A percentile compares a stretch with the other conserved stretches of the same genome.
These are phyloP conservation scores for Amaurobius ferox DNA, from an alignment of 2,888 invertebrate genomes.

Conservation along the genomic window DNA sequence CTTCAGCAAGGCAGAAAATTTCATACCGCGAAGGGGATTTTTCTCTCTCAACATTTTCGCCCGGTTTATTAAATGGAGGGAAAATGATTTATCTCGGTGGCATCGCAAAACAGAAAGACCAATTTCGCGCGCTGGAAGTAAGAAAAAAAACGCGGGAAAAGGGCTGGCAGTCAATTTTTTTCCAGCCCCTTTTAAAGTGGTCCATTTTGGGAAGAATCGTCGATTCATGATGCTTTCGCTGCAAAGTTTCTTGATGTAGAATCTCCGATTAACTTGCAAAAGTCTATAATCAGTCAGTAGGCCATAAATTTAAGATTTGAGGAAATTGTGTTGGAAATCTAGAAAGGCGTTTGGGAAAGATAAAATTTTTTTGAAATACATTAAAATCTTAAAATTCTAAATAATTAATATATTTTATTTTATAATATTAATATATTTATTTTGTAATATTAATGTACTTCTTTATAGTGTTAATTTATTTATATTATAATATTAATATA, in stretches of 20 bases:
- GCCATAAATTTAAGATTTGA: neutral
- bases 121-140: conserved; percentile 38
- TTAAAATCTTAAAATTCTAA: too few species aligned
- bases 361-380: too few species aligned
- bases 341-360: too few species aligned
- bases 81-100: conserved; percentile 63
- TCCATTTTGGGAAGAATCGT: neutral
- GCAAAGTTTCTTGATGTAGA: neutral
- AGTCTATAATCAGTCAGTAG: neutral
- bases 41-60: conserved; percentile 32
- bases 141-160: conserved; percentile 2
- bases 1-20: neutral
- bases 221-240: neutral
- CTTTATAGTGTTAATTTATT: too few species aligned
- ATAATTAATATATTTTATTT: too few species aligned
- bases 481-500: too few species aligned
- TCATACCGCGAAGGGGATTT: conserved; percentile 17
- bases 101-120: conserved; percentile 49
- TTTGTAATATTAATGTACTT: too few species aligned
- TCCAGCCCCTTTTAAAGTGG: neutral
- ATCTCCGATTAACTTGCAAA: neutral
- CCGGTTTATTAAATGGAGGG: conserved; percentile 67
- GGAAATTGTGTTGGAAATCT: too few species aligned
- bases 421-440: too few species aligned
- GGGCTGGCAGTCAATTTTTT: neutral